A percentile compares a stretch with the other conserved stretches of the same genome.
phyloP scores from a whole-genome alignment of 2,113 vertebrate genomes.

The Puma concolor region DNA sequence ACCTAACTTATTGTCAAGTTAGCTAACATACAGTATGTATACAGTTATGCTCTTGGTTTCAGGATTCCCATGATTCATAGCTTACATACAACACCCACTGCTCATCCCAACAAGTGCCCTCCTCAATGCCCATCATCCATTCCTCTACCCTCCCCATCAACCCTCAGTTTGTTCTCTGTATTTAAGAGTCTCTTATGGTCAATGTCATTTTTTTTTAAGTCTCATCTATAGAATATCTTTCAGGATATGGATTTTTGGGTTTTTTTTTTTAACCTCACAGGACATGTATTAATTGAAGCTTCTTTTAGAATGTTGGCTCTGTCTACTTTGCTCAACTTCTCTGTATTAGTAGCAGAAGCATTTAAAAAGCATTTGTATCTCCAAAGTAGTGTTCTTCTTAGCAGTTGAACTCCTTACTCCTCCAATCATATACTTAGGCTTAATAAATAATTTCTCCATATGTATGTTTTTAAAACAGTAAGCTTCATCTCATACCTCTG shows the following conservation, averaged over 20 bases:
- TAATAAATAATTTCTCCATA: constrained; percentile 14
- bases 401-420: neutral
- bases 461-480: neutral
- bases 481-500: neutral
- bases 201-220: neutral
- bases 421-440: neutral
- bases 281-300: neutral
- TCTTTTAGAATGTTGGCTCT: neutral
- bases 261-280: neutral
- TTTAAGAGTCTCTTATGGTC: too few species aligned
- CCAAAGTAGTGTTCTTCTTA: constrained; percentile 34
- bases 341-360: neutral
- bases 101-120: too few species aligned
- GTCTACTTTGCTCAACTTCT: constrained; percentile 3
- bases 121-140: too few species aligned
- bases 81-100: too few species aligned
- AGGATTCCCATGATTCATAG: too few species aligned
- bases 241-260: neutral
- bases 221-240: neutral
- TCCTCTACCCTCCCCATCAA: too few species aligned
- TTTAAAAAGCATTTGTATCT: neutral
- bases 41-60: too few species aligned
- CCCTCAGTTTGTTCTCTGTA: too few species aligned
- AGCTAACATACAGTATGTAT: too few species aligned
- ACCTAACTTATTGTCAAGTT: too few species aligned